Evolutionary conservation across 2,797 vertebrate genomes (phyloP).

Genomic region (Cottoperca gobio): DNA sequence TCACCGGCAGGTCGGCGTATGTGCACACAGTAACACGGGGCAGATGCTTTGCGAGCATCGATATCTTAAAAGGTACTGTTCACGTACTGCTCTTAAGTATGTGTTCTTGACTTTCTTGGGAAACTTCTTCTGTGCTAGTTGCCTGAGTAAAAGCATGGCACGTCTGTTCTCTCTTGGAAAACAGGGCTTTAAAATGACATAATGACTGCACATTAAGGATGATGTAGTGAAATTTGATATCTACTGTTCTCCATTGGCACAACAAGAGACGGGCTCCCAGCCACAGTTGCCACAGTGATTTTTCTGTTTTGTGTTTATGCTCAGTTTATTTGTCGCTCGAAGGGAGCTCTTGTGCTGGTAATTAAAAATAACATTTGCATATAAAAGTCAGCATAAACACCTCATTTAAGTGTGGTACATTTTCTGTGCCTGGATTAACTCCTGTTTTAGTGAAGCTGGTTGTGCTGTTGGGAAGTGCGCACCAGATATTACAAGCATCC

Average conservation of each 20-base stretch:
- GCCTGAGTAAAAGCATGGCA: conserved; percentile 66
- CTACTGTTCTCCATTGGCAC: conserved; percentile 63
- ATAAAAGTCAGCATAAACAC: conserved; percentile 68
- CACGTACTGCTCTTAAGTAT: conserved; percentile 47
- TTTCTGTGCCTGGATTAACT: conserved; percentile 38
- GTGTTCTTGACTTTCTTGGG: conserved; percentile 71
- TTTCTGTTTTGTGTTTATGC: conserved; percentile 64
- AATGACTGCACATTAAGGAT: conserved; percentile 74
- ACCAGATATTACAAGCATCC: conserved; percentile 62
- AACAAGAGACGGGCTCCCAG: conserved; percentile 32
- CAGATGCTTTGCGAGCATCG: conserved; percentile 82
- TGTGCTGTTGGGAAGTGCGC: conserved; percentile 24
- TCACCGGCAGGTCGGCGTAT: conserved; percentile 56
- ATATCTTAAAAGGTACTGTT: conserved; percentile 68
- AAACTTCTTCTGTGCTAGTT: conserved; percentile 59
- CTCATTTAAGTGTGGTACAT: conserved; percentile 34
- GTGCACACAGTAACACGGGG: conserved; percentile 63
- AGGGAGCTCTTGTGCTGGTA: conserved; percentile 11
- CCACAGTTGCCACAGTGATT: conserved; percentile 62
- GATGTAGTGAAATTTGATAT: conserved; percentile 77
- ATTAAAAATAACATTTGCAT: conserved; percentile 45
- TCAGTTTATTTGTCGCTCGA: conserved; percentile 33
- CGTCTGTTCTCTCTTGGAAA: conserved; percentile 68
- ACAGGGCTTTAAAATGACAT: conserved; percentile 71
- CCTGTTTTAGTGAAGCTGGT: conserved; percentile 25